phyloP scores from a whole-genome alignment of 2,113 vertebrate genomes.

The Apistogramma diplotaenia region DNA sequence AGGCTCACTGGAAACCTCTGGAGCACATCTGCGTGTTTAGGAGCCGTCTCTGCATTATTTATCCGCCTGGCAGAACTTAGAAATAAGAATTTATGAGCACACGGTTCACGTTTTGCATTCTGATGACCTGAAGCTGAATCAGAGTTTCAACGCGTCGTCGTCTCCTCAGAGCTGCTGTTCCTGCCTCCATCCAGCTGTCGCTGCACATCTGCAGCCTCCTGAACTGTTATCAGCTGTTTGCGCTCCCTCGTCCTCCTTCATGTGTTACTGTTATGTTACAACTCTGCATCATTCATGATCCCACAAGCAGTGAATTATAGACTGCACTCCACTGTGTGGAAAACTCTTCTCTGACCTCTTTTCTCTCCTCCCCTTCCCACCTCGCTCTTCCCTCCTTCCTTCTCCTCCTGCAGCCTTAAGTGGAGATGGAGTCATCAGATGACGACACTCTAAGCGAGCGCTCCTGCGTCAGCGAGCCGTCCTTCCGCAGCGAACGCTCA shows the following conservation, averaged over 20 bases:
- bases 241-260: background rate
- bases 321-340: conserved; percentile 3
- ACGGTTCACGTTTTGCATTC: background rate
- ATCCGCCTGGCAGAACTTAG: background rate
- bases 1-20: background rate
- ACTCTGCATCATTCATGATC: conserved; percentile 52
- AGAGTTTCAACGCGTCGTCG: background rate
- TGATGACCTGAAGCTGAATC: background rate
- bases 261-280: background rate
- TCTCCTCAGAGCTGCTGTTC: background rate
- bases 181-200: background rate
- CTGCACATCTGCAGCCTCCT: background rate
- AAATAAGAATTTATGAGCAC: background rate
- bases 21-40: background rate
- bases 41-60: background rate
- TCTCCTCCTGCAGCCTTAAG: conserved; percentile 17
- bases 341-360: conserved; percentile 32
- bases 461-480: conserved; percentile 89
- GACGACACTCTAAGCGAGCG: conserved; percentile 96
- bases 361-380: background rate
- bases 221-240: background rate
- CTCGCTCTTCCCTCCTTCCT: background rate
- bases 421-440: conserved; percentile 91
- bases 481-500: conserved; percentile 90
- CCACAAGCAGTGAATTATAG: conserved; percentile 54